Conservation (phyloP, 2,797 vertebrate genomes). For the Chromobotia macracanthus region DNA sequence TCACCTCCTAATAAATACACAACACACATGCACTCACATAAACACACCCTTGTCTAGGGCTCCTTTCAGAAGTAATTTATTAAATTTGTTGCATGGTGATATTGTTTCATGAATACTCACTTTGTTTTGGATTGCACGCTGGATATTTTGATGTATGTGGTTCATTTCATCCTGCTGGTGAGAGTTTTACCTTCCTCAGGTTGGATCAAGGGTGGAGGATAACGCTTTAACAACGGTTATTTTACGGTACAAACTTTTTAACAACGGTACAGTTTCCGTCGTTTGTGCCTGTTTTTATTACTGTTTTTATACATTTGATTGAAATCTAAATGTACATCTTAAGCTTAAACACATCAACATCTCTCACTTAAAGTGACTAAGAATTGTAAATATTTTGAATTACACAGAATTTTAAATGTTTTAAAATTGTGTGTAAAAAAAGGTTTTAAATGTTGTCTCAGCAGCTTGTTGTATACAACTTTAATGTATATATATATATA, state of each 20-base stretch:
- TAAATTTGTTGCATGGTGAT: conserved; percentile 81
- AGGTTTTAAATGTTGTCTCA: too few relatives aligned
- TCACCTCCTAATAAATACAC: conserved; percentile 77
- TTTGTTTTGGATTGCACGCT: conserved; percentile 83
- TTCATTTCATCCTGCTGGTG: conserved; percentile 82
- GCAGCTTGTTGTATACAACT: too few relatives aligned
- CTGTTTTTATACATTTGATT: conserved; percentile 46
- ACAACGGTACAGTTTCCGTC: conserved; percentile 68
- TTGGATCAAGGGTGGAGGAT: conserved; percentile 76
- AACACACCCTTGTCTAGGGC: conserved; percentile 50
- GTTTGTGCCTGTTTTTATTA: too few relatives aligned
- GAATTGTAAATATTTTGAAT: not conserved
- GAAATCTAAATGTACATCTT: conserved; percentile 23
- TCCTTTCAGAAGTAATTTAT: conserved; percentile 80
- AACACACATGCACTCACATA: conserved; percentile 48
- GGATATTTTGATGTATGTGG: conserved; percentile 85
- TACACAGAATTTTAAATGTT: conserved; percentile 69
- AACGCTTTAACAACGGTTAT: too few relatives aligned
- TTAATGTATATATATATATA: too few relatives aligned
- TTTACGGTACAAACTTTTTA: too few relatives aligned
- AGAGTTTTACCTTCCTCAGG: conserved; percentile 73
- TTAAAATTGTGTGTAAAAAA: conserved; percentile 46
- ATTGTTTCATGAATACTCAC: conserved; percentile 77
- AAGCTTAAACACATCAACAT: conserved; percentile 33
- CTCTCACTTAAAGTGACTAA: not conserved